These are phyloP conservation scores for Poeciliopsis retropinna DNA, from an alignment of 2,113 vertebrate species.

Conservation along the genomic window DNA sequence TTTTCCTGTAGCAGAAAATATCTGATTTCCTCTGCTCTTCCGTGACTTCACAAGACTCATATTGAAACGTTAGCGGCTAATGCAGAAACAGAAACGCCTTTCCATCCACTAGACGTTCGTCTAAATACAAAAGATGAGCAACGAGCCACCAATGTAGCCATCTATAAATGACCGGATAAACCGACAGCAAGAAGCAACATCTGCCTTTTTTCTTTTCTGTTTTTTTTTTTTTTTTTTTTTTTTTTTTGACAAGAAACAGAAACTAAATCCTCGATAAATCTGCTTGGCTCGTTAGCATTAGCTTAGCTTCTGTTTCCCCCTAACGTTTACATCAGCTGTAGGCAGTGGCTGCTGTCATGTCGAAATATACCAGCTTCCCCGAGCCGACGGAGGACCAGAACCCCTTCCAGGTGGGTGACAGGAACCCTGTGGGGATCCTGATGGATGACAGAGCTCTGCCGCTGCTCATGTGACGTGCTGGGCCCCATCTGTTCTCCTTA, in stretches of 20 bases:
- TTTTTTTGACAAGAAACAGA: background rate
- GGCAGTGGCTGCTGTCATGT: conserved; percentile 57
- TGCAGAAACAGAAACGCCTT: background rate
- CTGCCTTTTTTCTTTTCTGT: background rate
- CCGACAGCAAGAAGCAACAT: background rate
- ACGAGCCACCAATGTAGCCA: conserved; percentile 6
- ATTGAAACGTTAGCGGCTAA: background rate
- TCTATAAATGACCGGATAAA: background rate
- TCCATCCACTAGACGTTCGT: background rate
- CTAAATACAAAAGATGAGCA: conserved; percentile 28
- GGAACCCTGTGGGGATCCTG: background rate
- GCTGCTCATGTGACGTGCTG: conserved; percentile 61
- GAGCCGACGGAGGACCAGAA: conserved; percentile 76
- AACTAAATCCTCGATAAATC: conserved; percentile 17
- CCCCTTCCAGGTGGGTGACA: conserved; percentile 80
- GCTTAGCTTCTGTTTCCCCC: background rate
- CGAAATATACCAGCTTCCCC: conserved; percentile 78
- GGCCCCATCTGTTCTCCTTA: background rate
- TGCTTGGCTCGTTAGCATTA: background rate
- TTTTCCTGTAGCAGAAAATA: conserved; percentile 20
- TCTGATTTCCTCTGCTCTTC: background rate
- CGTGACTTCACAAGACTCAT: background rate
- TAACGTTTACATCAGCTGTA: conserved; percentile 3
- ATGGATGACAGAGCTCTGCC: conserved; percentile 8
- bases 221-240: too few species aligned